These are phyloP conservation scores for Athene cunicularia DNA, from an alignment of 2,113 vertebrate species.

Conservation along the genomic window DNA sequence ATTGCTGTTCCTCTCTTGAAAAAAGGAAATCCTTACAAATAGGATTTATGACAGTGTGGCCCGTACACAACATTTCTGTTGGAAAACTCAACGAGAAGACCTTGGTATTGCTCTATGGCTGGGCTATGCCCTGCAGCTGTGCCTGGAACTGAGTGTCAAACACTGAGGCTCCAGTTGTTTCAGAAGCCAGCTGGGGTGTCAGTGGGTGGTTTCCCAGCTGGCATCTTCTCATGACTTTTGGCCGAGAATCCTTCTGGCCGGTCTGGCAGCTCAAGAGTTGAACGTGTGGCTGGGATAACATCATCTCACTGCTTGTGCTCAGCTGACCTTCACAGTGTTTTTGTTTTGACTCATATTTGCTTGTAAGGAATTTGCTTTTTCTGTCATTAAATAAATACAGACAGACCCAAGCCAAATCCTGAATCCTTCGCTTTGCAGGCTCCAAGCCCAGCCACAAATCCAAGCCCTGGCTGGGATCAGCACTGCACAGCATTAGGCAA, in stretches of 20 bases:
- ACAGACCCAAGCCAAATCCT: neutral
- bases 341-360: slow-evolving; percentile 65
- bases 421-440: neutral
- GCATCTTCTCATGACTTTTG: slow-evolving; percentile 43
- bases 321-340: slow-evolving; percentile 51
- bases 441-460: slow-evolving; percentile 23
- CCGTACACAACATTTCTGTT: neutral
- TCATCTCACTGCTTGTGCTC: slow-evolving; percentile 27
- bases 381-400: slow-evolving; percentile 36
- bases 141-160: slow-evolving; percentile 10
- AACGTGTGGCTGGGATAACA: slow-evolving; percentile 3
- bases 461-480: neutral
- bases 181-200: slow-evolving; percentile 55
- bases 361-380: slow-evolving; percentile 49
- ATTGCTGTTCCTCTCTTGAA: neutral
- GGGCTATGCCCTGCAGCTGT: slow-evolving; percentile 30
- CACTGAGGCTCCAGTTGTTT: slow-evolving; percentile 30
- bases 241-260: neutral
- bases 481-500: neutral
- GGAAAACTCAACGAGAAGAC: neutral
- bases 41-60: neutral
- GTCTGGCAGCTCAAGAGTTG: neutral
- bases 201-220: slow-evolving; percentile 61
- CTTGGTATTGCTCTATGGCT: neutral
- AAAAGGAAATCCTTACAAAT: slow-evolving; percentile 27